Evolutionary conservation across 2,888 invertebrate genomes (phyloP), one percentile per base, ranked within the genome.

Genomic region (Ophion slaviceki): DNA sequence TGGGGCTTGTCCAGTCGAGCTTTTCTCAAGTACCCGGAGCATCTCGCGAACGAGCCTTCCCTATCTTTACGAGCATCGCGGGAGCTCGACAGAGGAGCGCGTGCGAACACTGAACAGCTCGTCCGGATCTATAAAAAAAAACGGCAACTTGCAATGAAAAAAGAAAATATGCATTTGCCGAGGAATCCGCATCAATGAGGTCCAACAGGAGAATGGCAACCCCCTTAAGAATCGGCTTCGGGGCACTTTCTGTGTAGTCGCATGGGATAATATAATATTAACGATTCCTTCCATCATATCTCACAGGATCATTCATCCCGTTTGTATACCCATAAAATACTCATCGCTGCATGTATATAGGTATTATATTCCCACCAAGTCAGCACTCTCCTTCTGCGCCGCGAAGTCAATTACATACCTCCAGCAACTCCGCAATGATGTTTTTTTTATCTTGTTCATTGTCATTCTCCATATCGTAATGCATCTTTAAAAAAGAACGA

Each of bases 11-110:
- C 81, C 83, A 82, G 82, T 78, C 61, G 68, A 84, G 87, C 82
- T 83, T 86, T 82, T 84, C 83, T 85, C 81, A 67, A 85, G 85
- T 82, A 67, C 85, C 85, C 82, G 36, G 75, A 40, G 75, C 82
- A 85, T 79, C 80, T 75, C 79, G 85, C 47, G 80, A 80, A 79
- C 61, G 77, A 74, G 68, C 64, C 80, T 82, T 70, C 61, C 80
- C 84, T 88, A 88, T 88, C 88, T 88, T 88, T 88, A 88, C 87
- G 88, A 88, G 88, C 78, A 88, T 88, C 88, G 85, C 86, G 75
- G 84, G 80, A 84, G 82, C 80, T 86, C 84, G 70, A 77, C 74
- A 84, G 74, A 78, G 83, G 64, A 77, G 71, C 85, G 80, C 85
- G 85, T 82, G 82, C 82, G 82, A 85, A 85, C 85, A 82, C 47